Percentiles rank a stretch among this genome's conserved stretches.
These are phyloP conservation scores for Muscidifurax raptorellus DNA, from an alignment of 1,140 invertebrate genomes.

Conservation along the genomic window DNA sequence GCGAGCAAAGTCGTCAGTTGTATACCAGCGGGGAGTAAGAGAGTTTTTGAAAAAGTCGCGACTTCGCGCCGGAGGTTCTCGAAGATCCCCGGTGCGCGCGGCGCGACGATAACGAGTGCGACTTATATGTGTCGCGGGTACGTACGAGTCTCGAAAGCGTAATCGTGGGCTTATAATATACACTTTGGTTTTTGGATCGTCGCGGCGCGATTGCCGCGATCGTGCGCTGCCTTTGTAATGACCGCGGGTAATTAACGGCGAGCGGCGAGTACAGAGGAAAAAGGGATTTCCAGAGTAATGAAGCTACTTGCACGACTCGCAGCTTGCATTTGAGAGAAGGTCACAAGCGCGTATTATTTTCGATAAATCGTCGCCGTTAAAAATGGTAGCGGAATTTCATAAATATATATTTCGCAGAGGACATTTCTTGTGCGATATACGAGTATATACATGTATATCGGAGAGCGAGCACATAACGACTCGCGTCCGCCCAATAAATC, in stretches of 20 bases:
- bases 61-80: neutral
- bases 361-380: neutral
- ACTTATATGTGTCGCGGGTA: neutral
- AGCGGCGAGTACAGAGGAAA: neutral
- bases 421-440: neutral
- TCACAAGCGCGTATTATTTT: neutral
- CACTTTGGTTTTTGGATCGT: slow-evolving; percentile 29
- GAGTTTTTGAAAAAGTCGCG: slow-evolving; percentile 13
- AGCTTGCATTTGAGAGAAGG: too few species aligned
- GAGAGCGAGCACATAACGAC: slow-evolving; percentile 24
- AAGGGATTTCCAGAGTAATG: slow-evolving; percentile 24
- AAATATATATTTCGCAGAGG: neutral
- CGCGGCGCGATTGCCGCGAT: slow-evolving; percentile 37
- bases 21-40: too few species aligned
- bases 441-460: neutral
- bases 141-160: neutral
- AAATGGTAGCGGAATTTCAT: neutral
- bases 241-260: slow-evolving; percentile 35
- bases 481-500: slow-evolving; percentile 29
- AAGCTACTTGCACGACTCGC: neutral
- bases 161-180: neutral
- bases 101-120: slow-evolving; percentile 17
- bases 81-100: neutral
- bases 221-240: slow-evolving; percentile 34
- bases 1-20: too few species aligned